Conservation (phyloP, 2,888 invertebrate species). For the Cosmia pyralina region DNA sequence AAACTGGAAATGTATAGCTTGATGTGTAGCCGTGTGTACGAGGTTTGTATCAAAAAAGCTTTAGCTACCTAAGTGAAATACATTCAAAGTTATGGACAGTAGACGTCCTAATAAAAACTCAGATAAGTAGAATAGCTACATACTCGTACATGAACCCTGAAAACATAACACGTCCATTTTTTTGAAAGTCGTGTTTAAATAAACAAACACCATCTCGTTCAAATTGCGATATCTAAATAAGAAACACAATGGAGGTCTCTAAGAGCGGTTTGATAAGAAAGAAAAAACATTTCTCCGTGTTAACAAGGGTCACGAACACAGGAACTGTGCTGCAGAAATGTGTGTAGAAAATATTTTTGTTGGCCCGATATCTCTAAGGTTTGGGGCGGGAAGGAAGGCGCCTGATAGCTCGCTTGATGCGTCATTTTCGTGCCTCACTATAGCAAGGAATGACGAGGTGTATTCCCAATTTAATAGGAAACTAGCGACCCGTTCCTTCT, state of each 20-base stretch:
- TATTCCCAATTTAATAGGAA: background rate
- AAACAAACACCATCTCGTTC: constrained; percentile 8
- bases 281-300: constrained; percentile 23
- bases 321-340: constrained; percentile 16
- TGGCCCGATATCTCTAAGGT: constrained; percentile 39
- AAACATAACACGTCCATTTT: background rate
- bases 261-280: constrained; percentile 38
- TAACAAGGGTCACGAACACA: constrained; percentile 16
- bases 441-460: constrained; percentile 27
- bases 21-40: too few relatives aligned
- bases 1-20: too few relatives aligned
- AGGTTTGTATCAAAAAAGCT: constrained; percentile 6
- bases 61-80: background rate
- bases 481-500: background rate
- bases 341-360: constrained; percentile 32
- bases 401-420: constrained; percentile 37
- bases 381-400: constrained; percentile 46
- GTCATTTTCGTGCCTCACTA: constrained; percentile 10
- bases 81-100: background rate
- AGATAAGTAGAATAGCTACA: background rate
- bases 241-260: constrained; percentile 25
- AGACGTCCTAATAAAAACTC: background rate
- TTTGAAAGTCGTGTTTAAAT: background rate
- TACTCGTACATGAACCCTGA: background rate
- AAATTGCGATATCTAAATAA: constrained; percentile 30